Evolutionary conservation across 2,113 vertebrate genomes (phyloP), one percentile per base, ranked within the genome.

Genomic region (Athene cunicularia): DNA sequence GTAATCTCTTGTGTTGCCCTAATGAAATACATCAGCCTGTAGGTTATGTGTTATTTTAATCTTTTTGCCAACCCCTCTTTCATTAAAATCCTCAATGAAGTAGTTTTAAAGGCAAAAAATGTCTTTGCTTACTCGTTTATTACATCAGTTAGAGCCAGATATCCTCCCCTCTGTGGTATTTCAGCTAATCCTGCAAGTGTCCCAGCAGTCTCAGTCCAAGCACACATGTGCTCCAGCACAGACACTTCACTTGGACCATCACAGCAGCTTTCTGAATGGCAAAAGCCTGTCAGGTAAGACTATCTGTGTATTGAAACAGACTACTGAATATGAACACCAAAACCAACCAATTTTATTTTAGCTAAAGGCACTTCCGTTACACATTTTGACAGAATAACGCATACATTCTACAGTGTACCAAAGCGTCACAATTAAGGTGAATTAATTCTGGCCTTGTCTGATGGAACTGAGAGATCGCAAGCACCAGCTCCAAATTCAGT

Each of bases 221-320:
- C 27, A 41, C 9, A 7, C 4, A 0, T 1, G 37, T 1, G 0
- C 3, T 56, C 19, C 55, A 32, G 41, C n/a, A 21, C 23, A 73
- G 8, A 8, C 45, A 56, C 55, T 75, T 56, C 59, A 45, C 43
- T 26, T 23, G 28, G 28, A 47, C 30, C 73, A 49, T 14, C 35
- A 58, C 23, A 93, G 39, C 81, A 56, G 50, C 30, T 7, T 77
- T 30, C 64, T 33, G 30, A 75, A 66, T 7, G 9, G 45, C 41
- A 62, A 62, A 70, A 94, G 35, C 8, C 50, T 19, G 2, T 22
- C 52, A 71, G 23, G 27, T 53, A 63, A 62, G 8, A 33, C 41
- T 30, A 11, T 8, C 60, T 2, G 1, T 15, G 22, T 30, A 47
- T 41, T 80, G 45, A 62, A 72, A 37, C 35, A 55, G 39, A 58